Base-by-base conservation (phyloP, 2,113 vertebrate species). In the Pelmatolapia mariae region DNA sequence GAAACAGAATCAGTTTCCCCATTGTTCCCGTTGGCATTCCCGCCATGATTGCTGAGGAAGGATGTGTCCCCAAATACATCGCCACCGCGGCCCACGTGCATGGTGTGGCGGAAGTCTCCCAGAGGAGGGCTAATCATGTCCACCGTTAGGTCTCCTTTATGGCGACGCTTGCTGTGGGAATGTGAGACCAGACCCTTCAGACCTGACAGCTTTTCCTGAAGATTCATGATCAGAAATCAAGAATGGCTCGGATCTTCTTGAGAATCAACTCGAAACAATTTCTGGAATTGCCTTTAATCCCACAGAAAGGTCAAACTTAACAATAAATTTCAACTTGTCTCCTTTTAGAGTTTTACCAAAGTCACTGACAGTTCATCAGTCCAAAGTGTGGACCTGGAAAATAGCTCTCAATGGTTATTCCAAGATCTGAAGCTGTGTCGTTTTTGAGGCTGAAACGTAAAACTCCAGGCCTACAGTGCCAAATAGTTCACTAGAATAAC, bases 41-140 rank as follows among this genome's bases (percentile, higher is more conserved):
- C 98, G 0, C 98, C 98, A 0, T 99, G 98, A 95, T 98, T 98
- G 95, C 98, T 99, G 54, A 99, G 98, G 95, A 99, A 99, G 16
- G 99, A 98, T 31, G 99, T 99, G 94, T 99, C 99, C 1, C 99
- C 99, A 0, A 99, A 99, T 84, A 97, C 98, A 0, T 99, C 99
- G 0, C 99, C 99, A 0, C 98, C 98, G 0, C 98, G 97, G 36
- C 99, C 99, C 61, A 99, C 99, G 0, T 99, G 98, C 98, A 99
- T 99, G 87, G 98, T 99, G 95, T 99, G 99, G 56, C 98, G 98
- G 87, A 99, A 99, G 95, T 99, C 99, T 0, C 97, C 98, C 33
- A 99, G 93, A 0, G 99, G 99, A 0, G 97, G 98, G 95, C 99
- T 99, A 95, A 99, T 99, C 99, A 99, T 99, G 68, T 99, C 98